phyloP scores from a whole-genome alignment of 2,888 invertebrate genomes.

The Notodonta ziczac region DNA sequence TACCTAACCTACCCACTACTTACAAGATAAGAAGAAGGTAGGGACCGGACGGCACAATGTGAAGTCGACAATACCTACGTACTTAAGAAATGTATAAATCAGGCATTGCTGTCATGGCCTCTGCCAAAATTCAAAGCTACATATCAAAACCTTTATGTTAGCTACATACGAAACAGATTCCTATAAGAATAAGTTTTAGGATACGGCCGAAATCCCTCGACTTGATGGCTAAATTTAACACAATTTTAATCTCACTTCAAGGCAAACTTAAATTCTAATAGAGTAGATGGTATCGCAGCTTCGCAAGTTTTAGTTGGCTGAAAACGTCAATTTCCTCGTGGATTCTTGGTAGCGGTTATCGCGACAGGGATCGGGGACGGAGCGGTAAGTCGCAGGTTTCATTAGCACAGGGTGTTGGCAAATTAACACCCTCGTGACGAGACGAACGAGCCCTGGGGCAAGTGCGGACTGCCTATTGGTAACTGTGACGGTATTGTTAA shows the following conservation, averaged over 20 bases:
- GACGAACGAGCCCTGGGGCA: constrained; percentile 50
- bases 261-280: constrained; percentile 40
- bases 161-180: too few species aligned
- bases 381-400: constrained; percentile 77
- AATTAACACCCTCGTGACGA: constrained; percentile 79
- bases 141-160: too few species aligned
- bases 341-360: constrained; percentile 76
- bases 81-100: too few species aligned
- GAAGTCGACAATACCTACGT: too few species aligned
- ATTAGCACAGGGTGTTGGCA: constrained; percentile 78
- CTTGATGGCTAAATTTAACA: too few species aligned
- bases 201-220: too few species aligned
- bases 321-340: constrained; percentile 80
- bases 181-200: too few species aligned
- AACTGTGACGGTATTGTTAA: constrained; percentile 64
- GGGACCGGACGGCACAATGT: too few species aligned
- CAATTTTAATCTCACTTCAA: constrained; percentile 8
- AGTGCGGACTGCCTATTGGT: constrained; percentile 44
- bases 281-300: constrained; percentile 55
- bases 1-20: too few species aligned
- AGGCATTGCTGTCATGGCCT: too few species aligned
- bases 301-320: constrained; percentile 58
- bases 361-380: constrained; percentile 65
- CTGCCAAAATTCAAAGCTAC: too few species aligned
- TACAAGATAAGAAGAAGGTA: too few species aligned